phyloP scores from a whole-genome alignment of 1,140 invertebrate species.

The Leptoteleia sp. region DNA sequence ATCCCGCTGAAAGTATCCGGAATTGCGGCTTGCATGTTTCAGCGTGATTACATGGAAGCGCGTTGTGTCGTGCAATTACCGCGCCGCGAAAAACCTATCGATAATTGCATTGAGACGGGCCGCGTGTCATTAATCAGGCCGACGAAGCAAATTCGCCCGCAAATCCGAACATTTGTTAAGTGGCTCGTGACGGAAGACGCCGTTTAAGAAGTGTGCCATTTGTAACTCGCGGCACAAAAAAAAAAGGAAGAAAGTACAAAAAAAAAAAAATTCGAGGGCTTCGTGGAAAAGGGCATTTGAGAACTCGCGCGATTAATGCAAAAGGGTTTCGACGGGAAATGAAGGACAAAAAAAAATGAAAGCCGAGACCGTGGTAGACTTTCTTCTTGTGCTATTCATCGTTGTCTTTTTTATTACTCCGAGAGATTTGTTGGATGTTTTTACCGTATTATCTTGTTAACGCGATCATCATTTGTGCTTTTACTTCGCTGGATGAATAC shows the following conservation, averaged over 20 bases:
- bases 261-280: slow-evolving; percentile 59
- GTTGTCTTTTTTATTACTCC: slow-evolving; percentile 32
- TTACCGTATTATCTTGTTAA: slow-evolving; percentile 37
- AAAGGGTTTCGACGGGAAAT: slow-evolving; percentile 56
- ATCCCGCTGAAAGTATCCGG: slow-evolving; percentile 51
- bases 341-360: slow-evolving; percentile 32
- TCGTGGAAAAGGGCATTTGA: slow-evolving; percentile 61
- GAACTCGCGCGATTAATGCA: slow-evolving; percentile 71
- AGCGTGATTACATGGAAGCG: slow-evolving; percentile 29
- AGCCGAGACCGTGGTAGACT: slow-evolving; percentile 11
- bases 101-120: slow-evolving; percentile 46
- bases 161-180: slow-evolving; percentile 67
- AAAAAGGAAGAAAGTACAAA: too few relatives aligned
- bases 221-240: slow-evolving; percentile 69
- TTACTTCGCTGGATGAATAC: not conserved
- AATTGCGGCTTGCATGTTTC: slow-evolving; percentile 49
- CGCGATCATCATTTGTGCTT: slow-evolving; percentile 11
- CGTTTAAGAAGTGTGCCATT: slow-evolving; percentile 70
- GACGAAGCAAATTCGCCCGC: slow-evolving; percentile 40
- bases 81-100: slow-evolving; percentile 42
- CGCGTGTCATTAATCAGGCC: slow-evolving; percentile 51
- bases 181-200: slow-evolving; percentile 38
- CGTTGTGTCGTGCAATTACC: slow-evolving; percentile 34
- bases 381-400: slow-evolving; percentile 34
- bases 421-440: slow-evolving; percentile 24